phyloP scores from a whole-genome alignment of 2,797 vertebrate species.

The Clarias pachynema region DNA sequence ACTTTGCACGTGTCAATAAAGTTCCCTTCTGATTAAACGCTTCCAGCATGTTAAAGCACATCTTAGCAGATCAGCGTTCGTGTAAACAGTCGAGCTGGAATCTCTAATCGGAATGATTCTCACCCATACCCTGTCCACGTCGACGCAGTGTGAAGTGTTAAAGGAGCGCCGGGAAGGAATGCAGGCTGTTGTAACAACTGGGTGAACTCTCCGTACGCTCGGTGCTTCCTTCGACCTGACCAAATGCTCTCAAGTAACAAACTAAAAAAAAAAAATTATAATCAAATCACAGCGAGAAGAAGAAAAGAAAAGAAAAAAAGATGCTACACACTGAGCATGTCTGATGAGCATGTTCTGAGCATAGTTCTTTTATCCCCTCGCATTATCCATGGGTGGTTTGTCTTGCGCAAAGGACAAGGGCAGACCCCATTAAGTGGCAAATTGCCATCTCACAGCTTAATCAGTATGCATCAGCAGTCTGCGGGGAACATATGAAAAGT shows the following conservation, averaged over 20 bases:
- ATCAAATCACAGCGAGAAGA: conserved; percentile 32
- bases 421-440: conserved; percentile 67
- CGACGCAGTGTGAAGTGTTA: too few species aligned
- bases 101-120: too few species aligned
- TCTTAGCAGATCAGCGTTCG: too few species aligned
- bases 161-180: too few species aligned
- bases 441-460: conserved; percentile 63
- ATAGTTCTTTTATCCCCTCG: conserved; percentile 47
- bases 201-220: not conserved
- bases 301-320: not conserved
- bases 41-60: too few species aligned
- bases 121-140: too few species aligned
- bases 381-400: conserved; percentile 51
- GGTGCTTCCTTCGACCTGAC: not conserved
- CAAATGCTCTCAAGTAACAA: conserved; percentile 23
- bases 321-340: conserved; percentile 19
- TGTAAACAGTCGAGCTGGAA: too few species aligned
- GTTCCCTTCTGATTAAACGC: too few species aligned
- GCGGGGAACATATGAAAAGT: conserved; percentile 65
- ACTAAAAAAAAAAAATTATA: not conserved
- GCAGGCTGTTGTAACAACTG: not conserved
- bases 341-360: conserved; percentile 24
- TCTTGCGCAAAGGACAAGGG: conserved; percentile 61
- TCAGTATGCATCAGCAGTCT: conserved; percentile 63
- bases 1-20: too few species aligned